A percentile compares a stretch with the other conserved stretches of the same genome.
Conservation (phyloP, 2,888 invertebrate genomes). For the Opisthograptis luteolata region DNA sequence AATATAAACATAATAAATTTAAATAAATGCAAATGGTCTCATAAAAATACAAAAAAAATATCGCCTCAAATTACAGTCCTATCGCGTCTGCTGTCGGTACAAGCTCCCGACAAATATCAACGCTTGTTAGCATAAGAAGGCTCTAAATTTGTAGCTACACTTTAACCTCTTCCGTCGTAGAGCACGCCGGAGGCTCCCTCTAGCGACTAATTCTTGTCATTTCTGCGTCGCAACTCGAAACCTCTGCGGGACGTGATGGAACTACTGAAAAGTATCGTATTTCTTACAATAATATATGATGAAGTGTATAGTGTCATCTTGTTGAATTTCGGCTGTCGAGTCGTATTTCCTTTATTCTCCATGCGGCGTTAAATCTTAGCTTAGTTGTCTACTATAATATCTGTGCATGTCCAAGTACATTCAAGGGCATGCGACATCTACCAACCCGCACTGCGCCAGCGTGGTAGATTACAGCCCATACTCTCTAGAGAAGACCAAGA, state of each 20-base stretch:
- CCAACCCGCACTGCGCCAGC: too few species aligned
- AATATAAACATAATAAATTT: too few species aligned
- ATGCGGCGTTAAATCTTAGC: conserved; percentile 6
- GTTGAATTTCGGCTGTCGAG: not conserved
- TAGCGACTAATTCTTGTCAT: conserved; percentile 7
- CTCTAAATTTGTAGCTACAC: conserved; percentile 38
- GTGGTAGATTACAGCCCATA: too few species aligned
- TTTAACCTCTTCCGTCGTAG: conserved; percentile 31
- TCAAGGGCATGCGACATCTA: too few species aligned
- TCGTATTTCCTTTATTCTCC: conserved; percentile 13
- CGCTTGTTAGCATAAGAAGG: conserved; percentile 41
- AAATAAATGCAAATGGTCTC: too few species aligned
- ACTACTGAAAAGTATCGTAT: conserved; percentile 22
- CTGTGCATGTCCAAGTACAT: too few species aligned
- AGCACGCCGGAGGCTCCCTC: conserved; percentile 1
- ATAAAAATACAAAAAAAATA: too few species aligned
- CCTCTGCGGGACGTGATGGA: conserved; percentile 12
- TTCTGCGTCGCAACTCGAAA: conserved; percentile 9
- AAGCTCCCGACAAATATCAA: conserved; percentile 31
- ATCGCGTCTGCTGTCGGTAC: conserved; percentile 31
- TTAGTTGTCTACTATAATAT: too few species aligned
- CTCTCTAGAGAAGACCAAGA: too few species aligned
- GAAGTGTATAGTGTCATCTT: too few species aligned
- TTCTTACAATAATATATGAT: conserved; percentile 11
- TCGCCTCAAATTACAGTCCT: too few species aligned